phyloP scores from a whole-genome alignment of 2,888 invertebrate species.

The Hesperia comma region DNA sequence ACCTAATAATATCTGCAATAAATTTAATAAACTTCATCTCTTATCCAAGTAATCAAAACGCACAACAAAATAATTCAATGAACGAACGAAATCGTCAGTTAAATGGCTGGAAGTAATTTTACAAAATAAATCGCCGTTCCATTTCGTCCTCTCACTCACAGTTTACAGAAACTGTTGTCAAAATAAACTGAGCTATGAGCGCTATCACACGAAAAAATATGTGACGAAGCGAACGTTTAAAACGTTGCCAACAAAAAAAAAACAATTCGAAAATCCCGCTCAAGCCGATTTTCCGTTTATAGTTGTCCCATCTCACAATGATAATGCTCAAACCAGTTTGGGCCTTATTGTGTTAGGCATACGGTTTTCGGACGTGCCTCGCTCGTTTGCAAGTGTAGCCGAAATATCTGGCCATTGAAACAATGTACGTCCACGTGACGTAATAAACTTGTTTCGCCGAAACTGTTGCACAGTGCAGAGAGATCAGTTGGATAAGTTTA shows the following conservation, averaged over 20 bases:
- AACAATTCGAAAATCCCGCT: conserved; percentile 45
- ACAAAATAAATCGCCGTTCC: conserved; percentile 3
- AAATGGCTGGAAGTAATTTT: conserved; percentile 9
- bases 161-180: conserved; percentile 36
- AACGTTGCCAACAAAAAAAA: conserved; percentile 31
- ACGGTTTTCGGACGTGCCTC: background rate
- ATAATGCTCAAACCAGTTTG: background rate
- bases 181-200: conserved; percentile 32
- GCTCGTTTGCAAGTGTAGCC: conserved; percentile 28
- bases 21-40: too few relatives aligned
- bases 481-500: background rate
- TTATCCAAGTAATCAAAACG: too few relatives aligned
- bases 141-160: conserved; percentile 12
- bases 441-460: conserved; percentile 37
- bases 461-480: conserved; percentile 27
- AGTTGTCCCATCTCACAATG: conserved; percentile 12
- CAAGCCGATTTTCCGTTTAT: conserved; percentile 44
- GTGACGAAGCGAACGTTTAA: conserved; percentile 37
- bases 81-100: background rate
- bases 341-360: background rate
- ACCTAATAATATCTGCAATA: too few relatives aligned
- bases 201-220: conserved; percentile 36
- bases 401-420: conserved; percentile 38
- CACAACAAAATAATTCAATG: background rate
- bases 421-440: conserved; percentile 38